phyloP scores from a whole-genome alignment of 2,888 invertebrate genomes.

The Synanthedon formicaeformis region DNA sequence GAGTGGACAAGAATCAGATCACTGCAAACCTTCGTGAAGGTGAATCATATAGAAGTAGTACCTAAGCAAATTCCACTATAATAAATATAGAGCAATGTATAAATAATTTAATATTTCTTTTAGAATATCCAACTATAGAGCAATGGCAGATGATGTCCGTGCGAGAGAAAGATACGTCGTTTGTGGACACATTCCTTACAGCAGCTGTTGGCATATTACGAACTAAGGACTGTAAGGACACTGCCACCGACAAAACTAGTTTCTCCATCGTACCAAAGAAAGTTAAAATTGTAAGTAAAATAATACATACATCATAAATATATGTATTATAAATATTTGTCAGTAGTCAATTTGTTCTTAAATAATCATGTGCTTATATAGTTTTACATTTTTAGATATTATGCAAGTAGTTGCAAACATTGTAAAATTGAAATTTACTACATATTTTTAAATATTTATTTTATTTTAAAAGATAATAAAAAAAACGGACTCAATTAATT shows the following conservation, averaged over 20 bases:
- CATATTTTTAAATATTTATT: too few species aligned
- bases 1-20: constrained; percentile 80
- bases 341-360: too few species aligned
- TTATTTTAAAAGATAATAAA: too few species aligned
- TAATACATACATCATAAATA: too few species aligned
- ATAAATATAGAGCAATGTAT: not conserved
- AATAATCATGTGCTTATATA: too few species aligned
- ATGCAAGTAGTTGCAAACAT: too few species aligned
- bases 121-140: constrained; percentile 78
- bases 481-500: too few species aligned
- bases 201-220: constrained; percentile 84
- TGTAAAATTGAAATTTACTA: too few species aligned
- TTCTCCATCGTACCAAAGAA: constrained; percentile 82
- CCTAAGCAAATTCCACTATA: not conserved
- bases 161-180: constrained; percentile 85
- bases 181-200: constrained; percentile 86
- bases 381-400: too few species aligned
- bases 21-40: constrained; percentile 77
- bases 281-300: constrained; percentile 80
- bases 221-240: constrained; percentile 66
- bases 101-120: constrained; percentile 9
- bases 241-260: constrained; percentile 72
- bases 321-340: too few species aligned
- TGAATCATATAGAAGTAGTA: constrained; percentile 21
- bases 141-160: constrained; percentile 86